A percentile compares a stretch with the other conserved stretches of the same genome.
These are phyloP conservation scores for Bos javanicus DNA, from an alignment of 2,113 vertebrate genomes.

Conservation along the genomic window DNA sequence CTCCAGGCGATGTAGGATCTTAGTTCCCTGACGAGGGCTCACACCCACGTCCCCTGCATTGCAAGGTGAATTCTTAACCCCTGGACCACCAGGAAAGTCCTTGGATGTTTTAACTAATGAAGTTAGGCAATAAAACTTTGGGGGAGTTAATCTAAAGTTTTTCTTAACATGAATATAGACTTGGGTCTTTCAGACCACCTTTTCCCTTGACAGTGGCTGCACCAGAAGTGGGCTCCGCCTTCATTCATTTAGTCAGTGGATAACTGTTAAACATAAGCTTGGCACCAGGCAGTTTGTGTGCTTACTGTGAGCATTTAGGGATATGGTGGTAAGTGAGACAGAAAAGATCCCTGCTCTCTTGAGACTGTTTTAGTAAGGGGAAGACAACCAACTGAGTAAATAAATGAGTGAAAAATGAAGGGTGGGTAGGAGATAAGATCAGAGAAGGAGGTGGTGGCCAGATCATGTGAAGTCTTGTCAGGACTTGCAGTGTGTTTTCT, in stretches of 20 bases:
- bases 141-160: background rate
- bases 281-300: background rate
- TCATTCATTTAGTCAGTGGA: background rate
- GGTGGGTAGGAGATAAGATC: background rate
- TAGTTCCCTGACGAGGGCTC: background rate
- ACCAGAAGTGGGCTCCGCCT: background rate
- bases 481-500: background rate
- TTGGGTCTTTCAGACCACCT: background rate
- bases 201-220: background rate
- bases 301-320: background rate
- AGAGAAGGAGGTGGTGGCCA: background rate
- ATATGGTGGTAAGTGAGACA: background rate
- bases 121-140: background rate
- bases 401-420: background rate
- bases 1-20: background rate
- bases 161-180: background rate
- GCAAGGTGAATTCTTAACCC: background rate
- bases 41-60: background rate
- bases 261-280: background rate
- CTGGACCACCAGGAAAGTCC: background rate
- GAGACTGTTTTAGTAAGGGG: background rate
- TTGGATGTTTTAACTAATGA: background rate
- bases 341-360: background rate
- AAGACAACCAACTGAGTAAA: background rate
- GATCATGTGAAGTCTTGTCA: background rate